Evolutionary conservation across 2,888 invertebrate species (phyloP), one percentile per base, ranked within the genome.

Genomic region (Lucinisca nassula): DNA sequence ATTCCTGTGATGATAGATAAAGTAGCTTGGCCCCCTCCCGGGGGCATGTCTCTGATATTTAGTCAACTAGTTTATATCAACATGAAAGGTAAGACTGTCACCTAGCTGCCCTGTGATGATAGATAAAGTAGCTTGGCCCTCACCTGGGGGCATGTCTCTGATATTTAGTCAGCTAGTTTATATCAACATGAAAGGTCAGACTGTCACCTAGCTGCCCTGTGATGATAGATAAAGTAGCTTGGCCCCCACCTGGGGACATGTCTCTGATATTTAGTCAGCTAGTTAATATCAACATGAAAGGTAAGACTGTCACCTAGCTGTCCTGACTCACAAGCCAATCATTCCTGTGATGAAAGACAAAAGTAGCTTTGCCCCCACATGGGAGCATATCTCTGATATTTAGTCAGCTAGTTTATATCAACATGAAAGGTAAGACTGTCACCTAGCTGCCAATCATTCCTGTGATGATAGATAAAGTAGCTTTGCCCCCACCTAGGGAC

Each of bases 191-290:
- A n/a, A n/a, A n/a, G n/a, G n/a, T n/a, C n/a, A n/a, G n/a, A n/a
- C n/a, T n/a, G n/a, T n/a, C n/a, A 90, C 96, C 97, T 24, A 96
- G 96, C 83, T 94, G 97, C 38, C 96, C 97, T 12, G 94, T 96
- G 21, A 95, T 97, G 94, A 92, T 96, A 81, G 96, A 96, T 61
- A 91, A 93, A 45, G 95, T 96, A 14, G 92, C 95, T 8, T 97
- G 97, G 97, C 97, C 97, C 2, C 97, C 97, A n/a, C 96, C 96
- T 32, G 96, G 96, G 35, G 95, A 96, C 30, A 95, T 96, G 95
- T 95, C 96, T 12, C 94, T 97, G 32, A 95, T 96, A 32, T 94
- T 97, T 79, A 95, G 96, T 76, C 96, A 96, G 74, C 95, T 96
- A 17, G 95, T 96, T 81, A 96, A 96, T 90, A 95, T 97, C 61